These are phyloP conservation scores for Heterodera carotae DNA, from an alignment of 1,140 invertebrate genomes.

Conservation along the genomic window DNA sequence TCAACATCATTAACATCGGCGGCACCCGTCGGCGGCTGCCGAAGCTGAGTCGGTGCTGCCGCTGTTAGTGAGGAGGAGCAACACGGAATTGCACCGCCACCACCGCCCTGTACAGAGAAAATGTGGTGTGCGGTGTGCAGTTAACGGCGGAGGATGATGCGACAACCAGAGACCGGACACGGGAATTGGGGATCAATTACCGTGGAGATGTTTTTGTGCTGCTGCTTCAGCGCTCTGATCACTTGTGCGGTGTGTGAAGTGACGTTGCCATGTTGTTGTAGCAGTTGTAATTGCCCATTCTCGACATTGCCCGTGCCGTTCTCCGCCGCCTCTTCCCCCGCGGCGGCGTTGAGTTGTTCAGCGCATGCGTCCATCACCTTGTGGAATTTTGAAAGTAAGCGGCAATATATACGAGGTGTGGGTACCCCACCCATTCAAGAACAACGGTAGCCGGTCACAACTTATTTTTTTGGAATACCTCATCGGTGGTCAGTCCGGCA, in stretches of 20 bases:
- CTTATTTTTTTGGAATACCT: conserved; percentile 68
- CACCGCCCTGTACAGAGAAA: not conserved
- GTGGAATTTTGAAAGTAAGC: not conserved
- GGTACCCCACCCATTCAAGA: not conserved
- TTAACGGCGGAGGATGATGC: not conserved
- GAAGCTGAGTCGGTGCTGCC: not conserved
- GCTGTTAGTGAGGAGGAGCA: conserved; percentile 11
- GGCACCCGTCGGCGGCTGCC: not conserved
- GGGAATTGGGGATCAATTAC: conserved; percentile 49
- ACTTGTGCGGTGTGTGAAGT: conserved; percentile 84
- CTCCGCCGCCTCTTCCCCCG: conserved; percentile 67
- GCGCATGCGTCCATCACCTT: conserved; percentile 87
- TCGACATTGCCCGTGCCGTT: conserved; percentile 69
- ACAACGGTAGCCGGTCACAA: too few relatives aligned
- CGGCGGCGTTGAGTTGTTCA: conserved; percentile 73
- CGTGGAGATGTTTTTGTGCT: conserved; percentile 67
- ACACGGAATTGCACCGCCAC: conserved; percentile 3
- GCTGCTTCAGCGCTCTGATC: conserved; percentile 66
- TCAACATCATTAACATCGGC: conserved; percentile 18
- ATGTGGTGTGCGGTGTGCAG: not conserved
- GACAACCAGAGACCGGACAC: conserved; percentile 5
- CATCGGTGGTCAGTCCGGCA: conserved; percentile 90
- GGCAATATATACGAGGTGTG: conserved; percentile 8
- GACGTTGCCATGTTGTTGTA: conserved; percentile 66
- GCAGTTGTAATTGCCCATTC: conserved; percentile 30